These are phyloP conservation scores for Polyommatus icarus DNA, from an alignment of 2,888 invertebrate species.

Conservation along the genomic window DNA sequence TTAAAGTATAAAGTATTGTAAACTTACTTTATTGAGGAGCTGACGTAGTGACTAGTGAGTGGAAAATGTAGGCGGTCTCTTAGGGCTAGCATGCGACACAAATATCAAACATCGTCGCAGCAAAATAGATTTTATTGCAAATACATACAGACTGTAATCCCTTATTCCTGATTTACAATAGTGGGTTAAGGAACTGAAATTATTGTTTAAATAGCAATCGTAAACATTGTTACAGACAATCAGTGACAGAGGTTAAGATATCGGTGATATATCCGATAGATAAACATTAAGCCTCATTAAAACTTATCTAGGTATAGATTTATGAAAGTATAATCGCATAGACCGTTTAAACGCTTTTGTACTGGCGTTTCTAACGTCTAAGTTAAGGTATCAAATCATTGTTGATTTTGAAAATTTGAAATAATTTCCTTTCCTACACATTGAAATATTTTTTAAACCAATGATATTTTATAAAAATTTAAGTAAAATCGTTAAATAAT, in stretches of 20 bases:
- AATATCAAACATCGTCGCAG: background rate
- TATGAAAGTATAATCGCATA: background rate
- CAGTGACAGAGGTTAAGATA: slow-evolving; percentile 21
- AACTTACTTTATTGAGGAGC: slow-evolving; percentile 44
- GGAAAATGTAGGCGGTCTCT: slow-evolving; percentile 45
- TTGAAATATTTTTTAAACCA: too few species aligned
- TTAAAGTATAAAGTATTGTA: background rate
- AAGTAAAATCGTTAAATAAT: background rate
- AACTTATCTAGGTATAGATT: background rate
- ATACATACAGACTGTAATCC: background rate
- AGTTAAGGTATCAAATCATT: background rate
- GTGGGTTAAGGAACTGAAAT: slow-evolving; percentile 8
- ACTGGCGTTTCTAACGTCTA: background rate
- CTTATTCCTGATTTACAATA: background rate
- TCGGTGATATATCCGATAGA: slow-evolving; percentile 7
- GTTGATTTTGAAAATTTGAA: too few species aligned
- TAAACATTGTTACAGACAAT: slow-evolving; percentile 12
- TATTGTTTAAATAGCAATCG: slow-evolving; percentile 23
- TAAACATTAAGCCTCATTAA: slow-evolving; percentile 20
- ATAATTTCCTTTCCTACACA: background rate
- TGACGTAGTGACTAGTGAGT: slow-evolving; percentile 44
- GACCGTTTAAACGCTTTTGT: background rate
- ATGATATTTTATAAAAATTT: too few species aligned
- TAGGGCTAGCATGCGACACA: slow-evolving; percentile 34
- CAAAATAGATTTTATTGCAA: background rate